These are phyloP conservation scores for Eubucco bourcierii DNA, from an alignment of 2,113 vertebrate genomes.

Conservation along the genomic window DNA sequence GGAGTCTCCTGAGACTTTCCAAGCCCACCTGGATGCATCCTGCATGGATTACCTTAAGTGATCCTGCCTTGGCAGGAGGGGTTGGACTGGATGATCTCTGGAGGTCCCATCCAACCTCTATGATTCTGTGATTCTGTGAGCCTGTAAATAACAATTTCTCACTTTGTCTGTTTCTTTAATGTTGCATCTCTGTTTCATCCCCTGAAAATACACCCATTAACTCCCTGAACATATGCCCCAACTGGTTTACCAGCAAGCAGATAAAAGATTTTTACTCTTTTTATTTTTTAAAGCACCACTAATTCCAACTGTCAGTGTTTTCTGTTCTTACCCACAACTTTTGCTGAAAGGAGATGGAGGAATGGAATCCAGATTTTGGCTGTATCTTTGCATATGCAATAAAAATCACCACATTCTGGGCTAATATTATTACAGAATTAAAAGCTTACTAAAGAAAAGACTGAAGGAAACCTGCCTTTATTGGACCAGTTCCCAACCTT, in stretches of 20 bases:
- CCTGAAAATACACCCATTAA: no score
- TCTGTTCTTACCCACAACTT: not conserved
- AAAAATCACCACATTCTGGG: not conserved
- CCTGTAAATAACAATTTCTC: no score
- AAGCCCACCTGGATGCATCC: no score
- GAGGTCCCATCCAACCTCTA: no score
- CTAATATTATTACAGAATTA: not conserved
- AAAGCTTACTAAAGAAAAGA: not conserved
- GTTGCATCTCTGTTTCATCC: not conserved
- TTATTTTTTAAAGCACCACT: not conserved
- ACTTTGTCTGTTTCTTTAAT: not conserved
- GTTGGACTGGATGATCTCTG: no score
- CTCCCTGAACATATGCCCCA: not conserved
- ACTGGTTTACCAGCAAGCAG: not conserved
- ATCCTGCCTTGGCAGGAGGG: no score
- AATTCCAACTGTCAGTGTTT: not conserved
- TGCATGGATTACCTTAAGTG: no score
- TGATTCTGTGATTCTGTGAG: no score
- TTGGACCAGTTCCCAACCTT: not conserved
- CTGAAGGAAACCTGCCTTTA: not conserved
- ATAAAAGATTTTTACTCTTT: not conserved
- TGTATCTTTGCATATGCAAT: not conserved
- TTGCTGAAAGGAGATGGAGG: not conserved
- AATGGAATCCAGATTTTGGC: not conserved
- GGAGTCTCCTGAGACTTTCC: no score